Percentiles rank a stretch among this genome's conserved stretches.
Evolutionary conservation across 1,140 invertebrate species (phyloP).

Genomic region (Plutomurus gul): DNA sequence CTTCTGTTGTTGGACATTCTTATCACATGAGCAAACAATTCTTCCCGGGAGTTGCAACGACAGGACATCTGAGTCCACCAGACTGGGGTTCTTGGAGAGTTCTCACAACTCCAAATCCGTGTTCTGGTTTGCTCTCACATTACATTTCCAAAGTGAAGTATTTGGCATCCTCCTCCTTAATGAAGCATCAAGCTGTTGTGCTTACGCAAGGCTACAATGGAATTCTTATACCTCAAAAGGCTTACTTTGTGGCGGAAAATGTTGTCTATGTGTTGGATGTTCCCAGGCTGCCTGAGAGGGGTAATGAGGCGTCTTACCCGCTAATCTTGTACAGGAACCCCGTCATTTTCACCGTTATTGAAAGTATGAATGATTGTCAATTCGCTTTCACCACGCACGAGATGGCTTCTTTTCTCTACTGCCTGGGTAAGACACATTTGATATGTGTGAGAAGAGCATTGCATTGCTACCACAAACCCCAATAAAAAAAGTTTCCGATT

Average conservation of each 20-base stretch:
- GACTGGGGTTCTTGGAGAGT: neutral
- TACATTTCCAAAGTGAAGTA: neutral
- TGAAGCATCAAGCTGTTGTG: neutral
- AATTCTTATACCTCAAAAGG: neutral
- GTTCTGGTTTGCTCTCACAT: neutral
- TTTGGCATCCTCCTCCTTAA: neutral
- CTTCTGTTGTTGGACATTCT: neutral
- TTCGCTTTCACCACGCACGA: neutral
- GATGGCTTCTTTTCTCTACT: neutral
- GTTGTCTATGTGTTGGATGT: neutral
- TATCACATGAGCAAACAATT: neutral
- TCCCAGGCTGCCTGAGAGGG: neutral
- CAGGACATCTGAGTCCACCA: too few relatives aligned
- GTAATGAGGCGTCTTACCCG: neutral
- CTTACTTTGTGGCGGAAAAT: neutral
- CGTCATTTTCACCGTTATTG: neutral
- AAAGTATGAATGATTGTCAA: neutral
- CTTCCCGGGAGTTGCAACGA: too few relatives aligned
- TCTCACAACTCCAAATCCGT: neutral
- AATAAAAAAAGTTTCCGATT: too few relatives aligned
- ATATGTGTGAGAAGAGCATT: too few relatives aligned
- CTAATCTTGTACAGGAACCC: neutral
- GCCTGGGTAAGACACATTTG: conserved; percentile 1
- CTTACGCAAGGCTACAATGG: neutral
- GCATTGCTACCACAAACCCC: too few relatives aligned